Evolutionary conservation across 2,797 vertebrate species (phyloP).

Genomic region (Anableps anableps): DNA sequence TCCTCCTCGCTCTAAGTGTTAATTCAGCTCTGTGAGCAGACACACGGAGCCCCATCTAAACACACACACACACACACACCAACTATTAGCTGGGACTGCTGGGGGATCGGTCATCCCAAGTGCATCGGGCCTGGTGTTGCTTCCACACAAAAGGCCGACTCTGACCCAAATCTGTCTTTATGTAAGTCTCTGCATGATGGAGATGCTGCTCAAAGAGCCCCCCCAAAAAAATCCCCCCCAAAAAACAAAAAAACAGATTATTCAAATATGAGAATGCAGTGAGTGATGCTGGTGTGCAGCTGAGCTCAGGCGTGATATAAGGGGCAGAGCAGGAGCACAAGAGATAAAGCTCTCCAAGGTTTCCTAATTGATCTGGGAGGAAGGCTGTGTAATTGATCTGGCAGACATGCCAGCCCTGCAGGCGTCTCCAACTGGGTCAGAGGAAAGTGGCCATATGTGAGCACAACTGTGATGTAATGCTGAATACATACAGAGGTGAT

Average conservation of each 20-base stretch:
- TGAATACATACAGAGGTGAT: neutral
- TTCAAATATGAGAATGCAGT: conserved; percentile 64
- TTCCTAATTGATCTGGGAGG: conserved; percentile 57
- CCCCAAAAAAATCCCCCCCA: conserved; percentile 30
- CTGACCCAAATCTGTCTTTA: conserved; percentile 76
- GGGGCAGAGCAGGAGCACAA: conserved; percentile 20
- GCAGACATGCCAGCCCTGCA: conserved; percentile 13
- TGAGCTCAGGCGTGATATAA: conserved; percentile 40
- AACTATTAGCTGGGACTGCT: conserved; percentile 1
- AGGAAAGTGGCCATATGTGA: neutral
- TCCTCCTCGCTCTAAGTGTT: conserved; percentile 13
- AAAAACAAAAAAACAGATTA: conserved; percentile 35
- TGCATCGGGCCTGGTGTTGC: conserved; percentile 65
- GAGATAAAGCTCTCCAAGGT: conserved; percentile 33
- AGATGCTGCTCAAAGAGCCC: conserved; percentile 44
- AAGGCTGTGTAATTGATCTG: conserved; percentile 54
- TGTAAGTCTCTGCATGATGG: conserved; percentile 63
- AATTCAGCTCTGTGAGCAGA: conserved; percentile 40
- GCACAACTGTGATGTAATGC: neutral
- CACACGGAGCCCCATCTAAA: conserved; percentile 10
- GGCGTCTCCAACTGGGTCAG: conserved; percentile 45
- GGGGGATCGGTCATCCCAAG: conserved; percentile 54
- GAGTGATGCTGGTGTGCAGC: conserved; percentile 44
- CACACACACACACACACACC: neutral
- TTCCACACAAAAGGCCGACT: conserved; percentile 62